Percentiles rank a stretch among this genome's conserved stretches.
These are phyloP conservation scores for Temnothorax nylanderi DNA, from an alignment of 1,140 invertebrate genomes.

Conservation along the genomic window DNA sequence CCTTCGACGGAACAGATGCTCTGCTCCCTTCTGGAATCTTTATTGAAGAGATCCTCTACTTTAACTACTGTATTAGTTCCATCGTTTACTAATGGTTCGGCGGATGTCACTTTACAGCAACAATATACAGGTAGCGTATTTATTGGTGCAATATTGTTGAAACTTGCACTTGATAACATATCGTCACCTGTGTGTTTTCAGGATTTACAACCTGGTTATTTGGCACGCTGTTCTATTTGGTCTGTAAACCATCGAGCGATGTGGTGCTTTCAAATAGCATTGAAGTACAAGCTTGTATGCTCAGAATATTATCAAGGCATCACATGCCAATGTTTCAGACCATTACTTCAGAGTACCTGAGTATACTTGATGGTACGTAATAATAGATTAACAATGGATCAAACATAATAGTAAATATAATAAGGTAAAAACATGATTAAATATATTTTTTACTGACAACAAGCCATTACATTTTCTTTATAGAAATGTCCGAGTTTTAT, in stretches of 20 bases:
- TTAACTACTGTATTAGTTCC: conserved; percentile 79
- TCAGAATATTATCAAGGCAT: conserved; percentile 77
- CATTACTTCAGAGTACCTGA: conserved; percentile 78
- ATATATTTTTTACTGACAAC: not conserved
- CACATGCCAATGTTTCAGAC: conserved; percentile 74
- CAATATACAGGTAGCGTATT: conserved; percentile 71
- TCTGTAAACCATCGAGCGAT: conserved; percentile 71
- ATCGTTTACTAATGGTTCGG: conserved; percentile 57
- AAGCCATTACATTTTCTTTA: conserved; percentile 12
- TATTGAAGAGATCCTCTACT: conserved; percentile 75
- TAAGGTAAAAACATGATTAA: not conserved
- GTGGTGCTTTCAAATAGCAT: conserved; percentile 73
- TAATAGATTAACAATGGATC: not conserved
- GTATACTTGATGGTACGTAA: conserved; percentile 76
- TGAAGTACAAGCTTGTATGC: conserved; percentile 80
- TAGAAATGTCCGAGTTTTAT: conserved; percentile 73
- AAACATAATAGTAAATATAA: conserved; percentile 3
- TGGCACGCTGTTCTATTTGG: conserved; percentile 80
- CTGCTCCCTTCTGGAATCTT: conserved; percentile 75
- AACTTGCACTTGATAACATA: conserved; percentile 11
- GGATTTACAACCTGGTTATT: conserved; percentile 83
- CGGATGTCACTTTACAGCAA: conserved; percentile 65
- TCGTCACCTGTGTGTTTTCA: conserved; percentile 53
- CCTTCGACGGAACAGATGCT: conserved; percentile 71
- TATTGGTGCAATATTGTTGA: not conserved